Base-by-base conservation (phyloP, 2,113 vertebrate genomes). In the Grammatotria lemairii region DNA sequence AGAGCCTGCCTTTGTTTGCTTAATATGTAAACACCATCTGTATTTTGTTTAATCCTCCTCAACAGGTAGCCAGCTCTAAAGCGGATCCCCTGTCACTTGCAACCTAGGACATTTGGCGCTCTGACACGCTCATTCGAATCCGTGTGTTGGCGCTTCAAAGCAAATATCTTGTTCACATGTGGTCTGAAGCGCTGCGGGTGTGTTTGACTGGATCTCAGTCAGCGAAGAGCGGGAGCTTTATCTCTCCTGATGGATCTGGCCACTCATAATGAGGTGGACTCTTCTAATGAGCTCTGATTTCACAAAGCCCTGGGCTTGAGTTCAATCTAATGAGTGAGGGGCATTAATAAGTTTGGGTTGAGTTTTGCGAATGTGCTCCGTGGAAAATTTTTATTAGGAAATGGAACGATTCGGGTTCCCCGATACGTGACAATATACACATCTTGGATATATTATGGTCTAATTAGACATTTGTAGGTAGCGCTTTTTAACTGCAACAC, bases 101-200 rank as follows among this genome's bases (percentile, higher is more conserved):
- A 82, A 53, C 90, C 91, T 42, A 53, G 91, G 92, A 94, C 89
- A 85, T 92, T 94, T 95, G 95, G 94, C 92, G 75, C 88, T 63
- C 42, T 38, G 81, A 86, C 84, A 70, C 85, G 7, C 73, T 28
- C 57, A 60, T 90, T 92, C 85, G 82, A 75, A 90, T 87, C 89
- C 63, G 87, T 82, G 90, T 57, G 90, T 90, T 82, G 84, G 63
- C 86, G 92, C 94, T 93, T 96, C 95, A 96, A 95, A 96, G 96
- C 53, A 21, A 91, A 85, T 84, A 65, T 90, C 79, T 81, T 55
- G 86, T 89, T 91, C 89, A 86, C 94, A 92, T 94, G 93, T 84
- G 88, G 92, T 89, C 75, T 85, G 86, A 83, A 73, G 81, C 91
- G 4, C 92, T 35, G 89, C 42, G 68, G 92, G 93, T 88, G 49